Conservation (phyloP, 2,797 vertebrate species). For the Columba guinea region DNA sequence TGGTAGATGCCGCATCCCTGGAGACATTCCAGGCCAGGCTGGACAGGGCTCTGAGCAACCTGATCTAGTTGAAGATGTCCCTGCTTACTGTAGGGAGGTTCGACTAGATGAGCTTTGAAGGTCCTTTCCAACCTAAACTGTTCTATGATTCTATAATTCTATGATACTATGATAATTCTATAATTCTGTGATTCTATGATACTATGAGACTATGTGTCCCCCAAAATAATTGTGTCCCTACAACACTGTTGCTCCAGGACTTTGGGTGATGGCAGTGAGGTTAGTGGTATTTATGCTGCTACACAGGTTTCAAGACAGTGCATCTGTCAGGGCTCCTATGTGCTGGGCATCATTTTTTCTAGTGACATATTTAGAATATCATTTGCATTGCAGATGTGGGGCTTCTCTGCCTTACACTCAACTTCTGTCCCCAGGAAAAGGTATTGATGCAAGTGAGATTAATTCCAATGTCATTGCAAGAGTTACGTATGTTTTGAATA, state of each 20-base stretch:
- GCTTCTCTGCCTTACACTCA: not conserved
- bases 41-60: too few relatives aligned
- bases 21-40: too few relatives aligned
- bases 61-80: too few relatives aligned
- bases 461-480: not conserved
- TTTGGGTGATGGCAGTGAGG: not conserved
- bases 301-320: not conserved
- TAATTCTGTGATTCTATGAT: too few relatives aligned
- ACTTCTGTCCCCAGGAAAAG: not conserved
- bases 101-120: too few relatives aligned
- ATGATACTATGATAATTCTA: too few relatives aligned
- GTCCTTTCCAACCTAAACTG: too few relatives aligned
- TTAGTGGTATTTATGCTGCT: not conserved
- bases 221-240: not conserved
- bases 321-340: not conserved
- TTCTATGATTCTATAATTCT: too few relatives aligned
- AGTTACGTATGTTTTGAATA: not conserved
- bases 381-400: not conserved
- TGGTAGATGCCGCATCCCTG: too few relatives aligned
- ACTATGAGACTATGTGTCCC: too few relatives aligned
- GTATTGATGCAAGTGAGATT: not conserved
- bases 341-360: not conserved
- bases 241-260: accelerated
- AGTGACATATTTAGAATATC: not conserved
- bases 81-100: too few relatives aligned